Percentiles rank a stretch among this genome's conserved stretches.
phyloP scores from a whole-genome alignment of 2,113 vertebrate genomes.

The Pseudopodoces humilis region DNA sequence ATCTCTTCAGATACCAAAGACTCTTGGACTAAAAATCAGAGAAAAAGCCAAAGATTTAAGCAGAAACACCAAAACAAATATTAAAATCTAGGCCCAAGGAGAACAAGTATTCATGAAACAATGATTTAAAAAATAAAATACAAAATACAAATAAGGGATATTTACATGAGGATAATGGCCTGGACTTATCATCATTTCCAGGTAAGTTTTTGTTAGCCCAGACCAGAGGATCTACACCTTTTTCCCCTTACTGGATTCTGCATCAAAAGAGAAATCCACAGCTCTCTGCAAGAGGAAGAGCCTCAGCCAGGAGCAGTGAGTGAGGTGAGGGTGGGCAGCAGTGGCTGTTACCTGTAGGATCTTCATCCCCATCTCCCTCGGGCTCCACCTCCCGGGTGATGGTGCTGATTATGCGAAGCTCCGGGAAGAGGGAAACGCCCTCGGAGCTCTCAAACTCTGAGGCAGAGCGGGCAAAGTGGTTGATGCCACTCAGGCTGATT shows the following conservation, averaged over 20 bases:
- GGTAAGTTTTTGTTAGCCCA: neutral
- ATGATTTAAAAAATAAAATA: neutral
- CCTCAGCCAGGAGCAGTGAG: rapidly evolving
- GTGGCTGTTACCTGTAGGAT: constrained; percentile 83
- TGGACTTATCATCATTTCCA: neutral
- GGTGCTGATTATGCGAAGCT: constrained; percentile 96
- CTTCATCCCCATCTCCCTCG: constrained; percentile 85
- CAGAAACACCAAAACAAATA: neutral
- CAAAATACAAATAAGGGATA: neutral
- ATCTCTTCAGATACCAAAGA: constrained; percentile 97
- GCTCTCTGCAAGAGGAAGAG: neutral
- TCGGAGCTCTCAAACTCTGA: constrained; percentile 90
- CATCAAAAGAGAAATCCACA: rapidly evolving
- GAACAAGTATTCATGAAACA: neutral
- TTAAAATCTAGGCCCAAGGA: neutral
- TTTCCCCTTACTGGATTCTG: neutral
- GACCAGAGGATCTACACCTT: neutral
- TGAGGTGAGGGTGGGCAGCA: rapidly evolving
- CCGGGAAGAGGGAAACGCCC: constrained; percentile 91
- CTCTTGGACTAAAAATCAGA: constrained; percentile 87
- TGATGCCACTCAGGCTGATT: constrained; percentile 94
- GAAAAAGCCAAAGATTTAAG: neutral
- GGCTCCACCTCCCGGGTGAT: constrained; percentile 92
- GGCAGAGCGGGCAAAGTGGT: constrained; percentile 95
- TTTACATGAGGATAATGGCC: neutral